These are phyloP conservation scores for Rhynchomys soricoides DNA, from an alignment of 2,113 vertebrate genomes.

Conservation along the genomic window DNA sequence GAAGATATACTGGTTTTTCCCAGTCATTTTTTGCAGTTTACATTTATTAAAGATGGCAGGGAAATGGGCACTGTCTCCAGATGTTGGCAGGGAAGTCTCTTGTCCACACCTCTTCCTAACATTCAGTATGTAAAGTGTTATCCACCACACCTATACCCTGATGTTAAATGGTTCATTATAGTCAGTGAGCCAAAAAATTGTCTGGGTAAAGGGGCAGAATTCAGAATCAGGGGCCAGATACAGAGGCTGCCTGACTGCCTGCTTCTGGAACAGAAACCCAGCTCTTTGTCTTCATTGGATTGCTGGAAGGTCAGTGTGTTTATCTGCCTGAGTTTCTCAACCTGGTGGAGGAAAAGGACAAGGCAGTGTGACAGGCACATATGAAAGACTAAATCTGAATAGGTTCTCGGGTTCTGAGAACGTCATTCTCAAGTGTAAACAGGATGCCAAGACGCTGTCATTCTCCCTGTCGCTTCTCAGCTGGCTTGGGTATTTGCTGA, in stretches of 20 bases:
- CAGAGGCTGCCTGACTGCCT: background rate
- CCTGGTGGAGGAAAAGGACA: background rate
- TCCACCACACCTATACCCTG: background rate
- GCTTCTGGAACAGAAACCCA: background rate
- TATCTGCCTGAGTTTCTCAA: constrained; percentile 32
- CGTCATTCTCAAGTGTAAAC: constrained; percentile 35
- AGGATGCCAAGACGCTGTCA: background rate
- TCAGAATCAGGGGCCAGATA: constrained; percentile 1
- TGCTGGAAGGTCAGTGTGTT: constrained; percentile 18
- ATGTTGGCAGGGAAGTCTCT: background rate
- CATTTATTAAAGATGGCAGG: constrained; percentile 35
- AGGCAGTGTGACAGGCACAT: background rate
- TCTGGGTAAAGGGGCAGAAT: background rate
- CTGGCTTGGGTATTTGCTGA: background rate
- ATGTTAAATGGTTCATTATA: constrained; percentile 8
- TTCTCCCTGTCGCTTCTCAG: background rate
- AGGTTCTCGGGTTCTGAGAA: background rate
- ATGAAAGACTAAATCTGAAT: constrained; percentile 10
- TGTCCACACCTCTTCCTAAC: background rate
- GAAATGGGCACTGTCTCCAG: constrained; percentile 15
- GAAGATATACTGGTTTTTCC: constrained; percentile 49
- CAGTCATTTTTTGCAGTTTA: constrained; percentile 26
- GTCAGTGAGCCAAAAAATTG: constrained; percentile 42
- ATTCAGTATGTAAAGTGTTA: background rate
- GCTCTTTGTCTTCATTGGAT: constrained; percentile 6